Evolutionary conservation across 2,797 vertebrate genomes (phyloP).

Genomic region (Acestrorhynchus altus): DNA sequence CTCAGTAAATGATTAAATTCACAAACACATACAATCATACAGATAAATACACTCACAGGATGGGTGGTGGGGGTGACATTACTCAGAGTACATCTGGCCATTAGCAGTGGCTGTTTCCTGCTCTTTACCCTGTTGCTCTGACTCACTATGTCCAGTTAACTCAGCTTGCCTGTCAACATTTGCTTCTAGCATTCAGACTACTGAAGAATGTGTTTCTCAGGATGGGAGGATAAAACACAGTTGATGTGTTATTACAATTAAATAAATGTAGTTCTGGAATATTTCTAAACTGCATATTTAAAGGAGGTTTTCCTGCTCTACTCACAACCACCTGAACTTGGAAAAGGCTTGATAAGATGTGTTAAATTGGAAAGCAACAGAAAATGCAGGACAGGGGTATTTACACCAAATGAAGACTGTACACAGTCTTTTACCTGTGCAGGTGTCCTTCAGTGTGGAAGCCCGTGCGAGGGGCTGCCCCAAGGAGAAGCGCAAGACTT

Average conservation of each 20-base stretch:
- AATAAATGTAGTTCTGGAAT: too few relatives aligned
- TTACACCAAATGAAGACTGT: too few relatives aligned
- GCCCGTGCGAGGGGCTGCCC: constrained; percentile 92
- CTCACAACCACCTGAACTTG: too few relatives aligned
- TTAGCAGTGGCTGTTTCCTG: constrained; percentile 51
- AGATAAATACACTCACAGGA: constrained; percentile 9
- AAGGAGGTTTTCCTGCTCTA: too few relatives aligned
- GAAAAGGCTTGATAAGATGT: too few relatives aligned
- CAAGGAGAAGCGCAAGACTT: constrained; percentile 83
- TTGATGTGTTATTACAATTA: too few relatives aligned
- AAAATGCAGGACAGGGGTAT: too few relatives aligned
- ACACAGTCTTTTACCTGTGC: constrained; percentile 63
- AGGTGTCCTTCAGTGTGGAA: constrained; percentile 97
- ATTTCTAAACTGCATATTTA: too few relatives aligned
- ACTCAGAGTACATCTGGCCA: constrained; percentile 43
- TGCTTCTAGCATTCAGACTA: not conserved
- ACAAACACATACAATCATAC: not conserved
- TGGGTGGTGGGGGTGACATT: constrained; percentile 7
- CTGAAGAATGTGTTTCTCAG: not conserved
- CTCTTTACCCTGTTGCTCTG: constrained; percentile 32
- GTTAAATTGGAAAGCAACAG: too few relatives aligned
- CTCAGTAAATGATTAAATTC: constrained; percentile 30
- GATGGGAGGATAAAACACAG: not conserved
- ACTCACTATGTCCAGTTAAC: constrained; percentile 49
- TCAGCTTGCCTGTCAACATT: constrained; percentile 38